Base-by-base conservation (phyloP, 2,888 invertebrate genomes). In the Heliconius aoede region DNA sequence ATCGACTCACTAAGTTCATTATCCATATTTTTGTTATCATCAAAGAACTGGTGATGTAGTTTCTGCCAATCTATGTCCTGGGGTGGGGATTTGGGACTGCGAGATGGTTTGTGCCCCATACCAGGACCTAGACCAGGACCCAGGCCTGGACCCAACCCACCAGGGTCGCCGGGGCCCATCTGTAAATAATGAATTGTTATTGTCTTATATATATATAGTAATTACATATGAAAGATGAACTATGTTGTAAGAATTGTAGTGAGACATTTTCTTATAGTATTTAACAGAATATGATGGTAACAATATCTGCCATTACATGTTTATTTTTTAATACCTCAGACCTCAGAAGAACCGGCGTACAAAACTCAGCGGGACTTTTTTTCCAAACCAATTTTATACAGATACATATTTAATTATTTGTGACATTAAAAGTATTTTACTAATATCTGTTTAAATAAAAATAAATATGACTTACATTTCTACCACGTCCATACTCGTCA, bases 1-100 rank as follows among this genome's bases (percentile, higher is more conserved):
- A 60, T 26, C 21, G 7, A 40, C 89, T 89, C 79, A 91, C 93
- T 90, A 78, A 94, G 85, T 76, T 94, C 94, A 71, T 91, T 94
- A 81, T 95, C 95, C 92, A 95, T 95, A 77, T 95, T 94, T 86
- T 96, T 96, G 83, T 96, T 96, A 85, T 96, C 95, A 84, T 98
- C 98, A 85, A 96, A 97, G 91, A 97, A 98, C 89, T 98, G 97
- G 86, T 97, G 97, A 86, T 98, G 98, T 82, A 98, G 91, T 89
- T 98, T 98, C 85, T 97, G 97, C 98, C 98, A 98, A 87, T 98
- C 98, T 89, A 97, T 95, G 90, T 97, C 97, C 71, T 89, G 80
- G 73, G 83, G 82, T 7, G 87, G 85, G 74, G 87, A 86, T 78
- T 86, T 85, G 32, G 89, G 88, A 95, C 96, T 82, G 72, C 86